Conservation (phyloP, 2,888 invertebrate species). For the Morpho achilles region DNA sequence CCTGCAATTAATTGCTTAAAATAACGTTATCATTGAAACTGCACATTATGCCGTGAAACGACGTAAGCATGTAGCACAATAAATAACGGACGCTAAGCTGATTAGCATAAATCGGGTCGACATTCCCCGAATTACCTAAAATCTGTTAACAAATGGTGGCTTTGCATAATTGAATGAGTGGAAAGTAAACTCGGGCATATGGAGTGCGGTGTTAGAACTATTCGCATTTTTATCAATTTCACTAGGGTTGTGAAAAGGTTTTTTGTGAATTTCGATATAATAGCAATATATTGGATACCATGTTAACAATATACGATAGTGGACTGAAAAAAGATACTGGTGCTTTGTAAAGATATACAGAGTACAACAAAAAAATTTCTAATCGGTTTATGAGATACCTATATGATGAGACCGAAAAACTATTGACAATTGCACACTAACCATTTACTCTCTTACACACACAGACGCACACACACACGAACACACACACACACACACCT, state of each 20-base stretch:
- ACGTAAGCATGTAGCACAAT: constrained; percentile 64
- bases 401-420: too few species aligned
- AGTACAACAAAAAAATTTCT: too few species aligned
- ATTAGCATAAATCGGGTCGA: constrained; percentile 72
- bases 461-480: too few species aligned
- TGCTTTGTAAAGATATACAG: too few species aligned
- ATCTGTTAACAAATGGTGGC: constrained; percentile 77
- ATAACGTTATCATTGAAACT: constrained; percentile 60
- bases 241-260: background rate
- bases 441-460: too few species aligned
- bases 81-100: constrained; percentile 73
- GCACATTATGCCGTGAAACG: constrained; percentile 53
- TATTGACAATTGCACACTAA: too few species aligned
- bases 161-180: constrained; percentile 73
- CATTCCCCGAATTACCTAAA: constrained; percentile 68
- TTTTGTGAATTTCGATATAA: too few species aligned
- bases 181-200: constrained; percentile 57
- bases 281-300: too few species aligned
- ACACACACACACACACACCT: too few species aligned
- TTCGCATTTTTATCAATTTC: constrained; percentile 31
- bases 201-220: constrained; percentile 42
- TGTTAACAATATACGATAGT: too few species aligned
- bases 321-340: too few species aligned
- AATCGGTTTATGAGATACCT: too few species aligned
- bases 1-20: constrained; percentile 70